Evolutionary conservation across 2,888 invertebrate species (phyloP).

Genomic region (Orchestes rusci): DNA sequence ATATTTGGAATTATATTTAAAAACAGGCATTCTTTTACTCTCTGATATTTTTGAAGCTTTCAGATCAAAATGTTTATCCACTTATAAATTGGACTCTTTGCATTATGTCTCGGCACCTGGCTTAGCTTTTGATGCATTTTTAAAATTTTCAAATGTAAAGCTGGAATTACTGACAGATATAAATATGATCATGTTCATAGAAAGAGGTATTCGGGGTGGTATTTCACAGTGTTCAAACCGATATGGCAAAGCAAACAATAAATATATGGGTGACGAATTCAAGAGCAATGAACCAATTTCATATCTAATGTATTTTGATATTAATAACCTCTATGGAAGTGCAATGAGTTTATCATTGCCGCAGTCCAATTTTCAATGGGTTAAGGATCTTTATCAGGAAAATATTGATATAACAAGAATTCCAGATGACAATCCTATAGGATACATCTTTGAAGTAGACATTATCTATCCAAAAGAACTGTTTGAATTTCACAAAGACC

Average conservation of each 20-base stretch:
- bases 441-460: slow-evolving; percentile 10
- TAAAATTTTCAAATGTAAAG: no score
- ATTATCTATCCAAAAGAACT: slow-evolving; percentile 4
- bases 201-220: slow-evolving; percentile 2
- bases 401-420: slow-evolving; percentile 3
- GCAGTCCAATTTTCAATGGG: background rate
- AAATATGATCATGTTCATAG: background rate
- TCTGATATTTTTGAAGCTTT: no score
- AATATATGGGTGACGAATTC: background rate
- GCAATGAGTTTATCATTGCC: slow-evolving; percentile 7
- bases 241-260: slow-evolving; percentile 3
- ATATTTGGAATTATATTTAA: no score
- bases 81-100: no score
- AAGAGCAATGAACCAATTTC: background rate
- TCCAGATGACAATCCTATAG: background rate
- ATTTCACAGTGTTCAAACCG: slow-evolving; percentile 28
- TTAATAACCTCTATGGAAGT: slow-evolving; percentile 7
- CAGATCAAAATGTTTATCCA: no score
- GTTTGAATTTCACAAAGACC: slow-evolving; percentile 10
- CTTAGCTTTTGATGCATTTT: no score
- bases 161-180: slow-evolving; percentile 22
- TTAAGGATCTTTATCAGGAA: background rate
- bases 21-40: no score
- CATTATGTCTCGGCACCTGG: no score
- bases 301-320: slow-evolving; percentile 6